These are phyloP conservation scores for Eupeodes latifasciatus DNA, from an alignment of 2,888 invertebrate species.

Conservation along the genomic window DNA sequence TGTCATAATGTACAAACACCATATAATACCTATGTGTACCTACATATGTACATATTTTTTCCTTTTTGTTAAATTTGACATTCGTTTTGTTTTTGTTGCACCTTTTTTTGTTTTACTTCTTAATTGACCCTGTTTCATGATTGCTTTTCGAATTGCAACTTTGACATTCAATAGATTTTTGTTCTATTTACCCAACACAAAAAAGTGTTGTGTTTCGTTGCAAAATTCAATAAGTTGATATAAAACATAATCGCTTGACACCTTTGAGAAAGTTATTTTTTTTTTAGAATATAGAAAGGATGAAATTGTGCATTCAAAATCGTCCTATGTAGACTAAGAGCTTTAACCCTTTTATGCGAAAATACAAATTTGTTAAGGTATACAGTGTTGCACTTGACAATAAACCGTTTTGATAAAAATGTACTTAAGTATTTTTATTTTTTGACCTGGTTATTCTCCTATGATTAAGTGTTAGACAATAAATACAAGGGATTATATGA, in stretches of 20 bases:
- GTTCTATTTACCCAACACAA: background rate
- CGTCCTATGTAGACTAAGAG: background rate
- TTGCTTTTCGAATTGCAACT: constrained; percentile 48
- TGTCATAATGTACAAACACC: constrained; percentile 3
- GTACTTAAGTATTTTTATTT: background rate
- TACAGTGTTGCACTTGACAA: background rate
- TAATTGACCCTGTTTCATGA: constrained; percentile 49
- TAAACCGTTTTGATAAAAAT: background rate
- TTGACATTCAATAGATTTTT: constrained; percentile 62
- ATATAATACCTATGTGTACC: background rate
- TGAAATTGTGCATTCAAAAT: background rate
- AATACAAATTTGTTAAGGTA: background rate
- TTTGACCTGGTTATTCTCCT: background rate
- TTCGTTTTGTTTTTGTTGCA: constrained; percentile 51
- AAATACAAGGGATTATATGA: too few species aligned
- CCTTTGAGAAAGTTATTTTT: background rate
- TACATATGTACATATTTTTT: constrained; percentile 4
- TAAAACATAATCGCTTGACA: constrained; percentile 9
- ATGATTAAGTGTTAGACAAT: background rate
- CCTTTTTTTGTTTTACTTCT: constrained; percentile 23
- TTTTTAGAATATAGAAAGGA: background rate
- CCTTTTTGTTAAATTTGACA: constrained; percentile 58
- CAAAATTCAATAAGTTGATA: background rate
- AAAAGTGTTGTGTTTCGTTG: background rate
- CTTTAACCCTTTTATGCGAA: background rate